A percentile compares a stretch with the other conserved stretches of the same genome.
Evolutionary conservation across 1,140 invertebrate species (phyloP).

Genomic region (Panagrolaimus sp.): DNA sequence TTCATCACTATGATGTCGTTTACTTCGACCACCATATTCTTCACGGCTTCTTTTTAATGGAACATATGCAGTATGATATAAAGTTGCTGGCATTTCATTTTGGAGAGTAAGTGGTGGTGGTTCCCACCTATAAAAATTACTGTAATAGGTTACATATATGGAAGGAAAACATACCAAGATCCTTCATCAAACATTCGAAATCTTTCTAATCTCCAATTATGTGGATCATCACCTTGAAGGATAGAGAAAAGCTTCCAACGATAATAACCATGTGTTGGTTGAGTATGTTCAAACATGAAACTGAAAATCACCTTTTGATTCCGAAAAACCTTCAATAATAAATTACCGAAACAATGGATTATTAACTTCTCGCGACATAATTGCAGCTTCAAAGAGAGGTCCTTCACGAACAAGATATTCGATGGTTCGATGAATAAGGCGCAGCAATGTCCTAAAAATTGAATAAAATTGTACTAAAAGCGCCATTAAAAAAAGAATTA

Average conservation of each 20-base stretch:
- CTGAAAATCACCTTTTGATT: constrained; percentile 63
- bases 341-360: constrained; percentile 85
- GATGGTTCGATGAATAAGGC: constrained; percentile 95
- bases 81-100: constrained; percentile 42
- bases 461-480: neutral
- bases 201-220: constrained; percentile 84
- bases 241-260: constrained; percentile 96
- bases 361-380: constrained; percentile 94
- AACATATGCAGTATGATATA: constrained; percentile 46
- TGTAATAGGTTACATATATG: constrained; percentile 77
- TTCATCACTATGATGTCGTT: constrained; percentile 8
- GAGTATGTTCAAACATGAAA: constrained; percentile 97
- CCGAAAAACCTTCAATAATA: constrained; percentile 10
- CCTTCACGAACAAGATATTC: constrained; percentile 98
- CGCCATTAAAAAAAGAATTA: too few species aligned
- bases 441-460: constrained; percentile 68
- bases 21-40: constrained; percentile 20
- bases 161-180: constrained; percentile 83
- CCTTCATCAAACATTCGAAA: constrained; percentile 95
- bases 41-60: constrained; percentile 18
- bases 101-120: constrained; percentile 43
- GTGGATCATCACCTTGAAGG: constrained; percentile 81
- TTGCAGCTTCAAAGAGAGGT: constrained; percentile 98
- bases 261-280: constrained; percentile 93
- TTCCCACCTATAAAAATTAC: constrained; percentile 26